These are phyloP conservation scores for Zelostemma sp. DNA, from an alignment of 1,140 invertebrate species.

Conservation along the genomic window DNA sequence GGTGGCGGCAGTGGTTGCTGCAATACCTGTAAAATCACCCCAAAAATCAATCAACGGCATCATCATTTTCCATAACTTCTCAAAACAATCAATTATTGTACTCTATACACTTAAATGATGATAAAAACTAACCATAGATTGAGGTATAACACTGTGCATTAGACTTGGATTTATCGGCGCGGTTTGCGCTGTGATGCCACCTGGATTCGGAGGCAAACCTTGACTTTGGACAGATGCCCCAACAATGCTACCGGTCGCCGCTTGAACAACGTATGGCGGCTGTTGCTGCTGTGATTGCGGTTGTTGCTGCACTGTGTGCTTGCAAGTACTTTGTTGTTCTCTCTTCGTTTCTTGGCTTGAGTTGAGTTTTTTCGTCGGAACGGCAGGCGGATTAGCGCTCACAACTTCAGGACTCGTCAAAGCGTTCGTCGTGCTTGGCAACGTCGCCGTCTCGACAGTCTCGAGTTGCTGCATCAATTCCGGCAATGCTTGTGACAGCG, in stretches of 20 bases:
- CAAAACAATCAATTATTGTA: too few relatives aligned
- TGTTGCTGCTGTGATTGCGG: constrained; percentile 32
- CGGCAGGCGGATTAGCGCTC: constrained; percentile 46
- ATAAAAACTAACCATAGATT: constrained; percentile 62
- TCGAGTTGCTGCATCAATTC: constrained; percentile 61
- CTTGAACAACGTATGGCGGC: constrained; percentile 45
- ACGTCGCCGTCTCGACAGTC: constrained; percentile 54
- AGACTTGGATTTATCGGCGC: constrained; percentile 64
- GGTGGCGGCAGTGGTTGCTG: constrained; percentile 62
- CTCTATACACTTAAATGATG: too few relatives aligned
- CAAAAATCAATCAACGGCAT: too few relatives aligned
- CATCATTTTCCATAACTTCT: too few relatives aligned
- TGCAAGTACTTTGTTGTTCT: constrained; percentile 51
- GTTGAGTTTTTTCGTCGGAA: constrained; percentile 55
- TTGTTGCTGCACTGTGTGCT: constrained; percentile 45
- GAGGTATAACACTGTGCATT: constrained; percentile 68
- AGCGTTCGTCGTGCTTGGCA: constrained; percentile 53
- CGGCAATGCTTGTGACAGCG: constrained; percentile 70
- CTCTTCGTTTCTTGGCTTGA: constrained; percentile 58
- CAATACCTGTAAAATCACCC: constrained; percentile 59
- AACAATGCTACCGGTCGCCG: constrained; percentile 47
- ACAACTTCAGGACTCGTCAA: constrained; percentile 63
- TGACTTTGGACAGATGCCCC: constrained; percentile 53
- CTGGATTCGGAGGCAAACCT: constrained; percentile 60
- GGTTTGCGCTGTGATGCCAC: constrained; percentile 61